Base-by-base conservation (phyloP, 2,797 vertebrate species). In the Melanotaenia boesemani region DNA sequence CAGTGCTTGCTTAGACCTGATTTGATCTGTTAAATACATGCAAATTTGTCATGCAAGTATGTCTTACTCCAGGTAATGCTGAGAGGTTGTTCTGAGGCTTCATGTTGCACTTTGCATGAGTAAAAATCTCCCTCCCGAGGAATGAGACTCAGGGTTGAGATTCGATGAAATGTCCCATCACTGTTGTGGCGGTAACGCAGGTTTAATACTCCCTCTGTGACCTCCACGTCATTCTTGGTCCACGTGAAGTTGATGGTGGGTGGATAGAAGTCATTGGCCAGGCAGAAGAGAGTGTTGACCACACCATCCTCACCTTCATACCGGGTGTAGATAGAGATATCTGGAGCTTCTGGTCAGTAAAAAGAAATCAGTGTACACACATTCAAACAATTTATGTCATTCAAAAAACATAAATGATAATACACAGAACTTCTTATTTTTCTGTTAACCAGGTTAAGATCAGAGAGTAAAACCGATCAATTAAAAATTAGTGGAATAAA, bases 171-270 rank as follows among this genome's bases (percentile, higher is more conserved):
- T 0, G 75, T 78, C 24, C 72, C 76, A 6, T 81, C 74, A 2
- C 9, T 9, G 34, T 70, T 73, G n/a, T 66, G 74, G 15, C 2
- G 9, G 62, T 76, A 76, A 5, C 54, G 64, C 13, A 67, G 67
- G 34, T 58, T 13, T 10, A 0, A 15, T 0, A 66, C 44, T 1
- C 67, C 74, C 6, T 63, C 62, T 1, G 67, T 67, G 50, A 74
- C 18, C 41, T 52, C 30, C 46, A 8, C 41, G 2, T 56, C 56
- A 15, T 82, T 78, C 60, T 56, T 75, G 16, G 26, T 61, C 80
- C 80, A 76, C 2, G 62, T 83, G 65, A 83, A 69, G 52, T 63
- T 76, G 62, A 79, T 37, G 66, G 72, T 37, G 9, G 81, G 76
- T 1, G 81, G 81, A 46, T 83, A 79, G 62, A 83, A 76, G 34